Evolutionary conservation across 2,888 invertebrate species (phyloP).

Genomic region (Caenorhabditis becei): DNA sequence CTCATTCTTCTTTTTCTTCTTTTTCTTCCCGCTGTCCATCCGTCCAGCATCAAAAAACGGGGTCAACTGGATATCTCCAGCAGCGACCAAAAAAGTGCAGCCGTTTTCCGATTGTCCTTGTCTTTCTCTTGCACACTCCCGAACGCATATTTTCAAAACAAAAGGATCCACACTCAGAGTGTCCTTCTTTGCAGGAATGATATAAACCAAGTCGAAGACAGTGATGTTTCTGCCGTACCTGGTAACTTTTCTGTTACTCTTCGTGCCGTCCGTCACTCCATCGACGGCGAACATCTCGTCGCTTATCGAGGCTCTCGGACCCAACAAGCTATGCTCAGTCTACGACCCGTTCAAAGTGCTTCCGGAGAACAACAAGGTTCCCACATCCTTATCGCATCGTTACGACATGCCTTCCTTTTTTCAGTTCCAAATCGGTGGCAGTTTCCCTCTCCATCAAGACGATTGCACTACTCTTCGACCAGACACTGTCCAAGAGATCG

Average conservation of each 20-base stretch:
- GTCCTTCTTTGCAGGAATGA: slow-evolving; percentile 43
- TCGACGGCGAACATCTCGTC: slow-evolving; percentile 60
- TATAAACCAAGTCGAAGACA: slow-evolving; percentile 30
- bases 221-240: slow-evolving; percentile 52
- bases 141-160: slow-evolving; percentile 36
- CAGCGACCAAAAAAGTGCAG: slow-evolving; percentile 33
- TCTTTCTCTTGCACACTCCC: slow-evolving; percentile 6
- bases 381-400: not conserved
- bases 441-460: slow-evolving; percentile 79
- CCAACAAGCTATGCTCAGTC: slow-evolving; percentile 74
- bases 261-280: slow-evolving; percentile 34
- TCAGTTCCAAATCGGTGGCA: slow-evolving; percentile 80
- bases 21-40: not conserved
- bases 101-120: slow-evolving; percentile 12
- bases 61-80: slow-evolving; percentile 27
- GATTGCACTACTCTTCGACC: slow-evolving; percentile 78
- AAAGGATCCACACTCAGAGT: not conserved
- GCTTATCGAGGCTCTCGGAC: slow-evolving; percentile 57
- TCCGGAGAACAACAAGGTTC: slow-evolving; percentile 78
- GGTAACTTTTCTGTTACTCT: slow-evolving; percentile 53
- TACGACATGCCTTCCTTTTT: slow-evolving; percentile 12
- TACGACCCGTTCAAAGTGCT: slow-evolving; percentile 81
- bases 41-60: slow-evolving; percentile 22
- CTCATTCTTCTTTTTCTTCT: slow-evolving; percentile 6
- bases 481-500: slow-evolving; percentile 80